phyloP scores from a whole-genome alignment of 2,113 vertebrate species.

The Dipodomys spectabilis region DNA sequence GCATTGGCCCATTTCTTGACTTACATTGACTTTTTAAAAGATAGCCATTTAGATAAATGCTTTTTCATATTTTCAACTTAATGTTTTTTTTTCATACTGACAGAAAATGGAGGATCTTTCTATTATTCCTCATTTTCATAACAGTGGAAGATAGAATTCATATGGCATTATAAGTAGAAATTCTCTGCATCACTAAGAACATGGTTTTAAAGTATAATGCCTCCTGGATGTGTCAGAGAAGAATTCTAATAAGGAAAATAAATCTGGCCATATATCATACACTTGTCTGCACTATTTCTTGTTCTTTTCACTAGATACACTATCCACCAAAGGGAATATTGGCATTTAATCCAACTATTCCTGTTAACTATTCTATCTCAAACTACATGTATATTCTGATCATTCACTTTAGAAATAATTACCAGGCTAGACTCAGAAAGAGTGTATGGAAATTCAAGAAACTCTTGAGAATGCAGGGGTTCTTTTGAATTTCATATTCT shows the following conservation, averaged over 20 bases:
- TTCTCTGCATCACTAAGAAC: conserved; percentile 71
- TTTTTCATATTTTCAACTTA: conserved; percentile 76
- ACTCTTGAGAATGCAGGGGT: not conserved
- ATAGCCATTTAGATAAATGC: conserved; percentile 66
- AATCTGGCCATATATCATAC: conserved; percentile 30
- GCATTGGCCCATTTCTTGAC: conserved; percentile 65
- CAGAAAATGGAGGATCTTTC: conserved; percentile 50
- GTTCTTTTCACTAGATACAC: conserved; percentile 41
- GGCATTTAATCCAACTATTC: conserved; percentile 49
- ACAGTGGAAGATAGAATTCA: conserved; percentile 57
- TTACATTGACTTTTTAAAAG: conserved; percentile 63
- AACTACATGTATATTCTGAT: conserved; percentile 30
- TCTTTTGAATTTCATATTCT: conserved; percentile 2
- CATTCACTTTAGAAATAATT: conserved; percentile 57
- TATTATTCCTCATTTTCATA: conserved; percentile 66
- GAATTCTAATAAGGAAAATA: conserved; percentile 68
- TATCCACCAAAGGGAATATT: not conserved
- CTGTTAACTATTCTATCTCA: conserved; percentile 43
- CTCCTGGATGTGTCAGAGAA: conserved; percentile 60
- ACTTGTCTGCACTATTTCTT: conserved; percentile 41
- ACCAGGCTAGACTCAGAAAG: not conserved
- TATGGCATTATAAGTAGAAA: conserved; percentile 56
- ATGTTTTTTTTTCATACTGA: conserved; percentile 63
- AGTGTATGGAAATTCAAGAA: not conserved
- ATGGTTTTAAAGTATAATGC: conserved; percentile 52